Percentiles rank a stretch among this genome's conserved stretches.
Evolutionary conservation across 2,113 vertebrate genomes (phyloP).

Genomic region (Malurus melanocephalus): DNA sequence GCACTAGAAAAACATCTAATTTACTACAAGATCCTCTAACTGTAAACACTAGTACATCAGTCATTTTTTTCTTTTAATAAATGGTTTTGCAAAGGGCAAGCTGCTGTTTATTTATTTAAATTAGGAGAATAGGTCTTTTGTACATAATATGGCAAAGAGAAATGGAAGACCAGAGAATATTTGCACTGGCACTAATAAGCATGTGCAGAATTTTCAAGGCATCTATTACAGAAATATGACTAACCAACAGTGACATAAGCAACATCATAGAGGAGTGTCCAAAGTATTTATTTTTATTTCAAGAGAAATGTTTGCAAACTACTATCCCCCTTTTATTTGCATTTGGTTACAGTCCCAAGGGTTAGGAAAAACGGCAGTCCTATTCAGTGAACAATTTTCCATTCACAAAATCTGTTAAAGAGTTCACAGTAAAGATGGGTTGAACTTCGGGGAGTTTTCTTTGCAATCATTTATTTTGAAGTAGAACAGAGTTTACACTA

Average conservation of each 20-base stretch:
- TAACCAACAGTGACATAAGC: not conserved
- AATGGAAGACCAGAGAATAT: not conserved
- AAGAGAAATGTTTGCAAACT: not conserved
- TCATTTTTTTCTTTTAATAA: not conserved
- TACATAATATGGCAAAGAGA: not conserved
- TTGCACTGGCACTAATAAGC: not conserved
- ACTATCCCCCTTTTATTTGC: not conserved
- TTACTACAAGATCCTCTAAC: not conserved
- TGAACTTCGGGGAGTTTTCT: not conserved
- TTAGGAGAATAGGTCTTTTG: not conserved
- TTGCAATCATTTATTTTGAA: not conserved
- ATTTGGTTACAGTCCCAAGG: not conserved
- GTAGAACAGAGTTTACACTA: not conserved
- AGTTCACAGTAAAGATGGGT: not conserved
- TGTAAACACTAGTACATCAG: not conserved
- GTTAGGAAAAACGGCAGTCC: not conserved
- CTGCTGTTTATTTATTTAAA: conserved; percentile 15
- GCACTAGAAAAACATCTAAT: not conserved
- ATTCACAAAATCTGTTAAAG: not conserved
- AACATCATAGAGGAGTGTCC: not conserved
- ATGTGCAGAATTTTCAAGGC: not conserved
- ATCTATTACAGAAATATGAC: conserved; percentile 1
- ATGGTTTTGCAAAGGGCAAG: conserved; percentile 7
- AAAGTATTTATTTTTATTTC: not conserved
- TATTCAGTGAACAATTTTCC: not conserved